Base-by-base conservation (phyloP, 2,113 vertebrate species). In the Myotis lucifugus region DNA sequence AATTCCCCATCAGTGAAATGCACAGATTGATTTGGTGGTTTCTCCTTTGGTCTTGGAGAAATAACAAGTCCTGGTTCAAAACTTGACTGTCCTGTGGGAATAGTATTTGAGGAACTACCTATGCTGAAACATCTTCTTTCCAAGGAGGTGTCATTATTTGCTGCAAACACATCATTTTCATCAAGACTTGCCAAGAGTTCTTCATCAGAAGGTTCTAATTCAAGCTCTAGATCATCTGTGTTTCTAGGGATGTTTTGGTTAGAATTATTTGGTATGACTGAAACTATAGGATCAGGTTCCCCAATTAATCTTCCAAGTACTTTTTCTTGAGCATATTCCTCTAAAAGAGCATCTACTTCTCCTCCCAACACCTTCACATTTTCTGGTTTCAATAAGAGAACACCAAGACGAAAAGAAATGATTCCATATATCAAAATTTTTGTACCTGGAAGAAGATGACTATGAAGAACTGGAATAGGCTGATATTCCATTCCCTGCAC, bases 401-500 rank as follows among this genome's bases (percentile, higher is more conserved):
- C 98, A 73, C 99, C 99, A 76, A 99, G 99, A 93, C 99, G 98
- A 96, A 99, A 99, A 4, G 96, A 95, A 95, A 99, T 98, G 61
- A 95, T 98, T 82, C 99, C 99, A n/a, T 98, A 98, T 85, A 99
- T 79, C 95, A 99, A 99, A 88, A 99, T 98, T 98, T 99, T 99
- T 95, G 98, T 99, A 97, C 99, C 99, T 88, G 99, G 98, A 86
- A 97, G 96, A 90, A 99, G 98, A 94, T 92, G 76, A 70, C 97
- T 88, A 95, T 96, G 98, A 89, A 99, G 98, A 73, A 96, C 96
- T 69, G 99, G 98, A 88, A 99, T 97, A 2, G 99, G 97, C 23
- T 98, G 98, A 96, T 99, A 99, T 84, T 99, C 99, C 99, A 99
- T 99, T 27, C 98, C 99, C 96, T 99, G 99, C 93, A 99, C 96